Evolutionary conservation across 2,113 vertebrate species (phyloP).

Genomic region (Caranx melampygus): DNA sequence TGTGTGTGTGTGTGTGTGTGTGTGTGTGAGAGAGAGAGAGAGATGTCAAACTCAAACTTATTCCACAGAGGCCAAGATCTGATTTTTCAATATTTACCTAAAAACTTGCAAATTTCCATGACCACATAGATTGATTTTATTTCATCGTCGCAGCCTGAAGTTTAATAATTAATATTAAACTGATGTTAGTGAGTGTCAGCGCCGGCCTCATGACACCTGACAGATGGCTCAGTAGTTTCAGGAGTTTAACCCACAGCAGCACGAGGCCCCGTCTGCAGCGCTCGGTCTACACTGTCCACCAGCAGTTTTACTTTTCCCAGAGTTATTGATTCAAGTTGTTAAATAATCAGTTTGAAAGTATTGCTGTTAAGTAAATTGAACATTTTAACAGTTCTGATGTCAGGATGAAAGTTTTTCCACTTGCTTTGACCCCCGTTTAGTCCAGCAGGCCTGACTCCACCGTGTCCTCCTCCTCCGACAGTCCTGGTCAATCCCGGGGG

Average conservation of each 20-base stretch:
- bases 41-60: not conserved
- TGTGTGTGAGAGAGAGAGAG: too few relatives aligned
- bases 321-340: not conserved
- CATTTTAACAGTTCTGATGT: not conserved
- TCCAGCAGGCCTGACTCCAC: not conserved
- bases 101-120: not conserved
- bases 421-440: conserved; percentile 12
- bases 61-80: too few relatives aligned
- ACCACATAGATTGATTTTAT: not conserved
- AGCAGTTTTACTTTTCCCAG: not conserved
- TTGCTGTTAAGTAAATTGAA: too few relatives aligned
- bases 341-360: not conserved
- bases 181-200: conserved; percentile 33
- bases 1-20: not conserved
- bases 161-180: too few relatives aligned
- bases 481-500: conserved; percentile 45
- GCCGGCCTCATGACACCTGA: conserved; percentile 11
- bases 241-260: conserved; percentile 22
- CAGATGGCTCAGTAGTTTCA: conserved; percentile 35
- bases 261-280: not conserved
- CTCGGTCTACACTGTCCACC: not conserved
- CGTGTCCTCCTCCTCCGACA: not conserved
- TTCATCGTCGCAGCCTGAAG: too few relatives aligned
- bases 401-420: not conserved
- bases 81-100: not conserved